Percentiles rank a stretch among this genome's conserved stretches.
These are phyloP conservation scores for Hemistola chrysoprasaria DNA, from an alignment of 2,888 invertebrate genomes.

Conservation along the genomic window DNA sequence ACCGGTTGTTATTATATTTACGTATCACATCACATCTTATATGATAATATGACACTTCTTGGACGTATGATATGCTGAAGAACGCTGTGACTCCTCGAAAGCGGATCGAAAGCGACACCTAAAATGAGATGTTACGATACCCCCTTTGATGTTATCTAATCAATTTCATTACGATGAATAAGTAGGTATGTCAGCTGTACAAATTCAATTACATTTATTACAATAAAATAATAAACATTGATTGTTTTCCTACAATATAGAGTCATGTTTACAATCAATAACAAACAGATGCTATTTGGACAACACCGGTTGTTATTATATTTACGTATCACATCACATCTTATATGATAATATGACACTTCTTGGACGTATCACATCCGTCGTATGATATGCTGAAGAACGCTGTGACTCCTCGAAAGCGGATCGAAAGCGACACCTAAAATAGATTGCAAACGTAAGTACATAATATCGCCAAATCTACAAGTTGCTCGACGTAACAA, in stretches of 20 bases:
- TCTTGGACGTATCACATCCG: conserved; percentile 28
- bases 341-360: conserved; percentile 32
- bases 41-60: conserved; percentile 29
- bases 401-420: conserved; percentile 33
- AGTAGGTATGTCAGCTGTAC: conserved; percentile 26
- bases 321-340: conserved; percentile 39
- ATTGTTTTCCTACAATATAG: conserved; percentile 12
- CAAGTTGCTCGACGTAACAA: conserved; percentile 23
- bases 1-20: conserved; percentile 37
- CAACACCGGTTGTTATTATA: conserved; percentile 34
- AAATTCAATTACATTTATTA: conserved; percentile 12
- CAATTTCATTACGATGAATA: conserved; percentile 14
- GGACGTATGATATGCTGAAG: conserved; percentile 26
- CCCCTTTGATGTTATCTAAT: conserved; percentile 41
- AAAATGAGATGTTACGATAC: too few species aligned
- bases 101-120: conserved; percentile 45
- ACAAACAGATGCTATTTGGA: conserved; percentile 27
- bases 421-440: conserved; percentile 48
- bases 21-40: conserved; percentile 37
- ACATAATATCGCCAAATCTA: conserved; percentile 23
- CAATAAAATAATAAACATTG: conserved; percentile 14
- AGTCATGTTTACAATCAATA: conserved; percentile 10
- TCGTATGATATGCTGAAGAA: conserved; percentile 21
- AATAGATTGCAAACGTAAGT: conserved; percentile 55
- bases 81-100: conserved; percentile 30